Conservation (phyloP, 2,797 vertebrate genomes). For the Gymnoscopelus braueri region DNA sequence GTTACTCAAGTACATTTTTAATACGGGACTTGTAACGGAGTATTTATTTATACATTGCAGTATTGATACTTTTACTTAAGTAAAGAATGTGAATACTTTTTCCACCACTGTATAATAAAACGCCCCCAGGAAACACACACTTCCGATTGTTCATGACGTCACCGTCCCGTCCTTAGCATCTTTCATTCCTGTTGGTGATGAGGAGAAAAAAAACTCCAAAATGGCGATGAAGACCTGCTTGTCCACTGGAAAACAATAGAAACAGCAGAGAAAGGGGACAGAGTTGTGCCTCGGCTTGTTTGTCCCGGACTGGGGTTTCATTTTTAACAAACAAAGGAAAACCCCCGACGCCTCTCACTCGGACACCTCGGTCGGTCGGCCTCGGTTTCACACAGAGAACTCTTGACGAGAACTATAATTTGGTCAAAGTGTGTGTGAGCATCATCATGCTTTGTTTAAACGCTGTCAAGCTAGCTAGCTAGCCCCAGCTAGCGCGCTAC, state of each 20-base stretch:
- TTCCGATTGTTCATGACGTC: conserved; percentile 31
- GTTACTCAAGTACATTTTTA: too few relatives aligned
- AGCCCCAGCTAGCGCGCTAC: conserved; percentile 40
- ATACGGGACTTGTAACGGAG: too few relatives aligned
- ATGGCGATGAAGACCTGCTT: conserved; percentile 79
- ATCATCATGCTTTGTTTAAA: conserved; percentile 67
- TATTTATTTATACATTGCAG: too few relatives aligned
- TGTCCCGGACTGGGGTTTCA: conserved; percentile 11
- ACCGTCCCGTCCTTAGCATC: too few relatives aligned
- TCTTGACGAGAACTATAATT: too few relatives aligned
- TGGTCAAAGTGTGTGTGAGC: too few relatives aligned
- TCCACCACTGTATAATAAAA: too few relatives aligned
- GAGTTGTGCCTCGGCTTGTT: conserved; percentile 39
- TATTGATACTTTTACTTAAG: too few relatives aligned
- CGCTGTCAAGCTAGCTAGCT: conserved; percentile 60
- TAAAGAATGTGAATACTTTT: too few relatives aligned
- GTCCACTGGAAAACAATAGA: conserved; percentile 86
- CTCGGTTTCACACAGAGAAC: conserved; percentile 1
- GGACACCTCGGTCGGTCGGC: conserved; percentile 10
- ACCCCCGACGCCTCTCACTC: too few relatives aligned
- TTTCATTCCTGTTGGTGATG: conserved; percentile 46
- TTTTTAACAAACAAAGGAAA: neutral
- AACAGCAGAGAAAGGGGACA: conserved; percentile 51
- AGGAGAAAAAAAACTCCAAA: conserved; percentile 80
- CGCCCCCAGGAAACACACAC: too few relatives aligned